Base-by-base conservation (phyloP, 2,113 vertebrate species). In the Zingel zingel region DNA sequence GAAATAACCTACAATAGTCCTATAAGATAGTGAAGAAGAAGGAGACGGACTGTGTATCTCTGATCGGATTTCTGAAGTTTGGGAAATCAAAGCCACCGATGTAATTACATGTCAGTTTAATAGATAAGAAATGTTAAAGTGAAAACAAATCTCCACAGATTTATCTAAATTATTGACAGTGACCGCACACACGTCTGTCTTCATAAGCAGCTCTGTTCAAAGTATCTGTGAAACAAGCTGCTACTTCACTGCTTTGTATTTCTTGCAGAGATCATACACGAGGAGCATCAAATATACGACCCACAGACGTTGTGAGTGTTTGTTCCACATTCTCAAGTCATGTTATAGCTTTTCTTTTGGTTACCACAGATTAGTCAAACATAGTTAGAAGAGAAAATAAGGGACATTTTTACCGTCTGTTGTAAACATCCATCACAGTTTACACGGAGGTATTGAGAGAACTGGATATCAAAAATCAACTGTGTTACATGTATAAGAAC, bases 231-330 rank as follows among this genome's bases (percentile, higher is more conserved):
- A 57, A 6, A 13, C 11, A 21, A 2, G 15, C 2, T 3, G 1
- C 3, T 21, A 6, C 25, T 43, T 18, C 10, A 39, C 21, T 54
- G 33, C 50, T 54, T 13, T 72, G 10, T 71, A 0, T 68, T 11
- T 56, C 1, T 62, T 57, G 5, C 86, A 93, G 92, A 74, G 56
- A 62, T 83, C 69, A 91, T 92, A 39, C 85, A 88, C 0, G 87
- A 85, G 68, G 87, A 92, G 6, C 19, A 74, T 73, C 85, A 84
- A 23, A 63, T 88, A 48, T 92, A 92, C 23, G 39, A 88, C 48
- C 79, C 30, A 4, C 86, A 86, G 45, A 92, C 50, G 0, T 93
- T 93, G 92, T 92, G 2, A 93, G 92, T 90, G 19, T 51, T 43
- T 72, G 39, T 58, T 59, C n/a, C 16, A 45, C 7, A 16, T 36